phyloP scores from a whole-genome alignment of 2,113 vertebrate species.

The Corynorhinus townsendii region DNA sequence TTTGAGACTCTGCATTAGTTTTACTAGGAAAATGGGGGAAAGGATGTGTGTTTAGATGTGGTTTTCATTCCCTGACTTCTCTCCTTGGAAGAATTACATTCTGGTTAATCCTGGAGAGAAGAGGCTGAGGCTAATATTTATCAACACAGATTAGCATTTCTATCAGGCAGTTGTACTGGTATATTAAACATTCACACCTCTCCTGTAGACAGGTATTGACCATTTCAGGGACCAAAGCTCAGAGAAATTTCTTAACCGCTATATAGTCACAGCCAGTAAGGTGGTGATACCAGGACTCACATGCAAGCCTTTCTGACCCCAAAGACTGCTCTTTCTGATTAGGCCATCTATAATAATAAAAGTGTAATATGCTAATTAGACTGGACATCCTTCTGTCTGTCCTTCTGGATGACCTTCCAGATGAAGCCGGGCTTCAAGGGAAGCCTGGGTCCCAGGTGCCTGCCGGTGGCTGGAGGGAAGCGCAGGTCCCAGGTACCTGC shows the following conservation, averaged over 20 bases:
- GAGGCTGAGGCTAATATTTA: not conserved
- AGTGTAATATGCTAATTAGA: too few species aligned
- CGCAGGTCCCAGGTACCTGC: too few species aligned
- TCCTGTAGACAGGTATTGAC: not conserved
- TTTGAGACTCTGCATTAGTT: not conserved
- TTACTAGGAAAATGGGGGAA: slow-evolving; percentile 6
- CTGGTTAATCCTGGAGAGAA: not conserved
- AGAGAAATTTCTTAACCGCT: not conserved
- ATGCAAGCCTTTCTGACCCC: not conserved
- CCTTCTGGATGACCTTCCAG: too few species aligned
- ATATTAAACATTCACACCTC: not conserved
- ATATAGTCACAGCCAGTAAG: not conserved
- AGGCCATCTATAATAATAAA: not conserved
- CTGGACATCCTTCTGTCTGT: too few species aligned
- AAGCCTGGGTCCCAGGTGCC: too few species aligned
- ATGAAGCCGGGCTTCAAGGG: too few species aligned
- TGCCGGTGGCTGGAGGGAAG: too few species aligned
- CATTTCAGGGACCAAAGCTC: not conserved
- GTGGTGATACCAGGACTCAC: not conserved
- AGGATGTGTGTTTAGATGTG: not conserved
- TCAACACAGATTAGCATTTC: not conserved
- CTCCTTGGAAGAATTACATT: not conserved
- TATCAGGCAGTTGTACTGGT: not conserved
- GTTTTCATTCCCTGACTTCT: not conserved
- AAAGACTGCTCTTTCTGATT: not conserved